Evolutionary conservation across 2,113 vertebrate species (phyloP).

Genomic region (Xenopus borealis): DNA sequence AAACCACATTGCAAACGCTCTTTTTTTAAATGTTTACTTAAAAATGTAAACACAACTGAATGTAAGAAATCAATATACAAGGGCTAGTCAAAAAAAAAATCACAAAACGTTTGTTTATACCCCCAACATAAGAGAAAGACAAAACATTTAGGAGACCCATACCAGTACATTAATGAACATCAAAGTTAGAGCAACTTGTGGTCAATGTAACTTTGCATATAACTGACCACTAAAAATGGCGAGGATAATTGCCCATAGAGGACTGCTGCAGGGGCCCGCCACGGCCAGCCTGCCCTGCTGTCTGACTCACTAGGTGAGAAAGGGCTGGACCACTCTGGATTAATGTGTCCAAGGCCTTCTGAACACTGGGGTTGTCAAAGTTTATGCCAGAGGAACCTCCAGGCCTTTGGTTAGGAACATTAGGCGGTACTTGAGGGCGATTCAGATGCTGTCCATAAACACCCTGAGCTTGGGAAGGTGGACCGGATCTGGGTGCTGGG

Average conservation of each 20-base stretch:
- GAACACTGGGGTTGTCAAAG: slow-evolving; percentile 96
- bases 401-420: slow-evolving; percentile 62
- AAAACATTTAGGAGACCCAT: not conserved
- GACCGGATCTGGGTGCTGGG: slow-evolving; percentile 60
- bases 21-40: slow-evolving; percentile 7
- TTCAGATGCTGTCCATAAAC: slow-evolving; percentile 64
- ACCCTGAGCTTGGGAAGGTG: slow-evolving; percentile 55
- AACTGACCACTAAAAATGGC: slow-evolving; percentile 75
- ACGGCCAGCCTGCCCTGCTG: slow-evolving; percentile 62
- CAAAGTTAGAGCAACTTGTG: slow-evolving; percentile 43
- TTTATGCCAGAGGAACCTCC: slow-evolving; percentile 80
- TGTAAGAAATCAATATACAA: slow-evolving; percentile 27
- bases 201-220: slow-evolving; percentile 45
- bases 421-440: slow-evolving; percentile 64
- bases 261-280: slow-evolving; percentile 60
- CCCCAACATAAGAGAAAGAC: not conserved
- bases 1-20: too few relatives aligned
- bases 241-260: slow-evolving; percentile 80
- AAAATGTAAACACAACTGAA: not conserved
- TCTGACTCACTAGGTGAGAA: slow-evolving; percentile 83
- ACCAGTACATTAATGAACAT: slow-evolving; percentile 17
- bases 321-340: slow-evolving; percentile 94
- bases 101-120: slow-evolving; percentile 15
- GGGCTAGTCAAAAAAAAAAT: slow-evolving; percentile 43
- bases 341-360: slow-evolving; percentile 95